phyloP scores from a whole-genome alignment of 2,113 vertebrate genomes.

The Neofelis nebulosa region DNA sequence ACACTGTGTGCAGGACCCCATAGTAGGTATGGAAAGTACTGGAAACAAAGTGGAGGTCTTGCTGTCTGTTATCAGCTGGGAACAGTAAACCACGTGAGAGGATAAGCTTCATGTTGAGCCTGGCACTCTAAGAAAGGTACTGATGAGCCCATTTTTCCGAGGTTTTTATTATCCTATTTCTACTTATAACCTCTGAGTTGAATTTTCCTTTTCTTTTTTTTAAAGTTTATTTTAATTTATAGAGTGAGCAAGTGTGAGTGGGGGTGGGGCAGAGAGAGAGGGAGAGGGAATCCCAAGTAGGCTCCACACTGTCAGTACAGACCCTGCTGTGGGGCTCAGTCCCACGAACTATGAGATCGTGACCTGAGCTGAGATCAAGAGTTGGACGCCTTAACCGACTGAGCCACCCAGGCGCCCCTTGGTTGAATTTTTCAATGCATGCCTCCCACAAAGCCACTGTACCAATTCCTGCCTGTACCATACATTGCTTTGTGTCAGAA shows the following conservation, averaged over 20 bases:
- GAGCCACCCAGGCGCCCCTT: neutral
- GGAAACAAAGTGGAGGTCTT: neutral
- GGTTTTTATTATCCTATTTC: neutral
- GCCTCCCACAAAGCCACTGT: neutral
- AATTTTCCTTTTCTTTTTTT: neutral
- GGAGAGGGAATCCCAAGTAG: too few species aligned
- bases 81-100: fast-evolving
- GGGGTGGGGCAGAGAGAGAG: too few species aligned
- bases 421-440: neutral
- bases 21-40: neutral
- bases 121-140: too few species aligned
- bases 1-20: fast-evolving
- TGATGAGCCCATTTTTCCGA: fast-evolving
- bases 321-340: too few species aligned
- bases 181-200: neutral
- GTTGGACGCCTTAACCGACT: too few species aligned
- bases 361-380: too few species aligned
- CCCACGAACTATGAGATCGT: too few species aligned
- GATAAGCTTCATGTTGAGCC: neutral
- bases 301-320: too few species aligned
- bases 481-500: neutral
- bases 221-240: too few species aligned
- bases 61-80: too few species aligned
- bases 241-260: too few species aligned
- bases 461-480: fast-evolving